Base-by-base conservation (phyloP, 2,888 invertebrate genomes). In the Therioaphis trifolii region DNA sequence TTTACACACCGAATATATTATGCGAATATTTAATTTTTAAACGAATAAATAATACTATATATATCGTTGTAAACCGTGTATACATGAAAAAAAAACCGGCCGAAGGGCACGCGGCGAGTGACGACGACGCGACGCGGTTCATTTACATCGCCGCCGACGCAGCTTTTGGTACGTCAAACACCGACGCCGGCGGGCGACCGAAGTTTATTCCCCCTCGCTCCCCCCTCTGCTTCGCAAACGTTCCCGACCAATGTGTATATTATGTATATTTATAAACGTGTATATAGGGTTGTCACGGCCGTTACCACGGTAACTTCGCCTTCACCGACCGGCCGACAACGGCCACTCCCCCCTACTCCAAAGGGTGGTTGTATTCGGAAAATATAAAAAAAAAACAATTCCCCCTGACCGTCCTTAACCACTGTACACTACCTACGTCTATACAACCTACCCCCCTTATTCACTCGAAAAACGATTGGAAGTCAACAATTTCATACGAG, bases 251-350 rank as follows among this genome's bases (percentile, higher is more conserved):
- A 35, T 35, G 35, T 35, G 35, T 35, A 35, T 35, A 35, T 35
- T 35, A 35, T 35, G 7, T 35, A 35, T 7, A 35, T 35, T 35
- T 35, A 35, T 35, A 46, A 43, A 46, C 2, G 71, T 24, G 27
- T 71, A 2, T 21, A 24, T 55, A 43, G 14, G 43, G 61, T 61
- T 18, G 43, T 61, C 35, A 43, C 24, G 5, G 5, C 24, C 68
- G 79, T 79, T 79, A 55, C 79, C 69, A 79, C 79, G 79, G 69
- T 69, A 79, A 79, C 79, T 71, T 69, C 27, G 58, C 43, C 27
- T 35, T 11, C 43, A 43, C 35, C 35, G 3, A 27, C 35, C 7
- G n/a, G 35, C 27, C 69, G 79, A 69, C 78, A 18, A 27, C 71
- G 69, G 27, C 79, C 69, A 55, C 69, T 69, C 78, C 78, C 35